These are phyloP conservation scores for Burhinus bistriatus DNA, from an alignment of 2,113 vertebrate genomes.

Conservation along the genomic window DNA sequence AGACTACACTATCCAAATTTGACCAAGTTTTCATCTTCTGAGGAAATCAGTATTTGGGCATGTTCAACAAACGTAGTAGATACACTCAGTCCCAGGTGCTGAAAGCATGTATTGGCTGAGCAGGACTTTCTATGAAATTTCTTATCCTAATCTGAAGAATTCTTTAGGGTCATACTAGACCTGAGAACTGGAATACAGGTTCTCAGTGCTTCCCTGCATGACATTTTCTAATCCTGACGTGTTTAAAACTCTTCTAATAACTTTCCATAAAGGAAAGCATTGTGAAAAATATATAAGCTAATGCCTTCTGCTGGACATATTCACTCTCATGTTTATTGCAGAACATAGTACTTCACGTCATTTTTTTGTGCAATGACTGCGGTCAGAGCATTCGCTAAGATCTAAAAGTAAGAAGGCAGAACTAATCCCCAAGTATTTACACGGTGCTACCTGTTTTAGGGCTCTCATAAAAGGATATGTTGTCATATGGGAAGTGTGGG, in stretches of 20 bases:
- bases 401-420: not conserved
- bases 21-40: not conserved
- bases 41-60: not conserved
- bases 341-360: not conserved
- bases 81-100: fast-evolving
- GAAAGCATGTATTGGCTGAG: not conserved
- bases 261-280: not conserved
- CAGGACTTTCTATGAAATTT: not conserved
- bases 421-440: not conserved
- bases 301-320: not conserved
- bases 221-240: not conserved
- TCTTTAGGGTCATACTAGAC: not conserved
- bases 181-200: not conserved
- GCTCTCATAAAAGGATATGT: not conserved
- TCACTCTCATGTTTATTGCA: not conserved
- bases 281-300: not conserved
- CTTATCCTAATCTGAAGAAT: not conserved
- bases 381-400: not conserved
- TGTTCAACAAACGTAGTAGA: not conserved
- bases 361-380: not conserved
- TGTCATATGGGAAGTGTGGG: not conserved
- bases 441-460: not conserved
- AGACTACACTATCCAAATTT: not conserved
- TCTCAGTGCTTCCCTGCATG: not conserved
- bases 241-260: not conserved